Base-by-base conservation (phyloP, 2,888 invertebrate genomes). In the Pristionchus entomophagus region DNA sequence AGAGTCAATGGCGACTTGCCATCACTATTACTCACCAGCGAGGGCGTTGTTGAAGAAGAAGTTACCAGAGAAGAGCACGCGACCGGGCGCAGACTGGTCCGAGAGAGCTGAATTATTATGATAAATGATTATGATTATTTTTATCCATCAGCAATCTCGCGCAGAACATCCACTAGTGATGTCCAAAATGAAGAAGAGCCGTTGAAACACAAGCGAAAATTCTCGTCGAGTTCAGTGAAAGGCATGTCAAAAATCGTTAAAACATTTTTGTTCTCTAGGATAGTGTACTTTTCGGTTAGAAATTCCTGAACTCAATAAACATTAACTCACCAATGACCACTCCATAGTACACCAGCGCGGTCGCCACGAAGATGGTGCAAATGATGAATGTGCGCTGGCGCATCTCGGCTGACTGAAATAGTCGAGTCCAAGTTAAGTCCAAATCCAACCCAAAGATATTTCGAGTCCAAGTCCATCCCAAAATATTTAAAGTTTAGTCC, bases 261-360 rank as follows among this genome's bases (percentile, higher is more conserved):
- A n/a, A n/a, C n/a, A n/a, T n/a, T n/a, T n/a, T n/a, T n/a, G n/a
- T n/a, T n/a, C n/a, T n/a, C n/a, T n/a, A n/a, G n/a, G n/a, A n/a
- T n/a, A n/a, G n/a, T n/a, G n/a, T n/a, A n/a, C n/a, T n/a, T n/a
- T n/a, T n/a, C n/a, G n/a, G n/a, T n/a, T n/a, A n/a, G n/a, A n/a
- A n/a, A n/a, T n/a, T n/a, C n/a, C n/a, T n/a, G n/a, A n/a, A n/a
- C n/a, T n/a, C n/a, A n/a, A n/a, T n/a, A n/a, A n/a, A n/a, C n/a
- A n/a, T n/a, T n/a, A n/a, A n/a, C 85, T 82, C 45, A 88, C 89
- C 92, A 86, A 93, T 92, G 29, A 94, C 92, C 38, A 94, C 86
- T 45, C 93, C 93, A 86, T 93, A 93, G 89, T 93, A 94, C 32
- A 94, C 93, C 17, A 93, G 89, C 12, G 93, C 93, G 12, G 93